A percentile compares a stretch with the other conserved stretches of the same genome.
These are phyloP conservation scores for Euschistus heros DNA, from an alignment of 1,140 invertebrate species.

Conservation along the genomic window DNA sequence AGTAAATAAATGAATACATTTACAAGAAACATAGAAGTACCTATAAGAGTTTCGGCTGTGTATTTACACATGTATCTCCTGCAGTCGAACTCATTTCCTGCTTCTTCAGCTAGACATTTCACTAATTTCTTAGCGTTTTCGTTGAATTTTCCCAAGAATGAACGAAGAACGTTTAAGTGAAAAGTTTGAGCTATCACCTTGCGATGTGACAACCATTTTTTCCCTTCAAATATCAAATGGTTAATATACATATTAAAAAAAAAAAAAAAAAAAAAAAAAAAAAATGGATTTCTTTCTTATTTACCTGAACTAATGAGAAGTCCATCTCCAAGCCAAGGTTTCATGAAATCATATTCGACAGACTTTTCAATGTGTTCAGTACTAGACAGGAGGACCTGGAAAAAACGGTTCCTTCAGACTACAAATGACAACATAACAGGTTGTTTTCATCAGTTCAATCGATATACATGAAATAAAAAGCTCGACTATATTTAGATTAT, in stretches of 20 bases:
- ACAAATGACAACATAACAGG: too few relatives aligned
- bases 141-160: constrained; percentile 78
- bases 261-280: constrained; percentile 13
- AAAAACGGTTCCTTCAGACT: too few relatives aligned
- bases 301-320: constrained; percentile 42
- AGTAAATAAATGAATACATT: too few relatives aligned
- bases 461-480: too few relatives aligned
- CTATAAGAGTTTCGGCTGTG: constrained; percentile 78
- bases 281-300: not conserved
- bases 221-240: constrained; percentile 36
- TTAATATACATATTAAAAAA: not conserved
- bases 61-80: constrained; percentile 72
- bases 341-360: constrained; percentile 47
- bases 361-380: constrained; percentile 48
- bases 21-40: constrained; percentile 35
- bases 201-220: constrained; percentile 72
- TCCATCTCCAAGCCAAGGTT: constrained; percentile 49
- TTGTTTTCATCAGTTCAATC: too few relatives aligned
- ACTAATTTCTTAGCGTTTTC: constrained; percentile 63
- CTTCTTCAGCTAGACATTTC: constrained; percentile 48
- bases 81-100: constrained; percentile 61
- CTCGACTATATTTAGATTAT: too few relatives aligned
- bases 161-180: constrained; percentile 80
- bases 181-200: constrained; percentile 90
- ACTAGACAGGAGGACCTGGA: constrained; percentile 33